Evolutionary conservation across 64 coral and sea anemone genomes (phyloP), one percentile per base, ranked within the genome.

Genomic region (Stylophora pistillata): DNA sequence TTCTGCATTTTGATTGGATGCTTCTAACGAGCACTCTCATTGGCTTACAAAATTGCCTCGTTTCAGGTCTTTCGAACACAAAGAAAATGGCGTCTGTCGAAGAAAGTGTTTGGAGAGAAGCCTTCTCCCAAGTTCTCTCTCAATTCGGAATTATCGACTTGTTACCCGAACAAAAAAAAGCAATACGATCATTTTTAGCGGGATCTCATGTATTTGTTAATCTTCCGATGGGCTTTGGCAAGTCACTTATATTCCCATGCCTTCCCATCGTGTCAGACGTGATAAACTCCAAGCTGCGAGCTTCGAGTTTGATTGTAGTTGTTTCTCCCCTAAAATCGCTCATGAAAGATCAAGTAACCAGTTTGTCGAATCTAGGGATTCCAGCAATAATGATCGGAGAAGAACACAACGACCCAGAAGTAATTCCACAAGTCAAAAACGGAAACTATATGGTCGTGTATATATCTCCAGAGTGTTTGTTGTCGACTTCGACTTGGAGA

Each of bases 341-440:
- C 3, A 87, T 87, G 71, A 27, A 87, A 55, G 89, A 86, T 64
- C 89, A 91, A 69, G 54, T 86, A 25, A 20, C 20, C 10, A 53
- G 31, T 77, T 47, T 92, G 6, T 68, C 20, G 52, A 86, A 64
- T 64, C 28, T 85, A 14, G 89, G 89, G 26, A 56, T 86, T 55
- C 81, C 89, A 29, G 79, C 81, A 11, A 52, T 86, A 14, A 32
- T 81, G 20, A 91, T 85, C 25, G 55, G 25, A 4, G 80, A 91
- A 21, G 72, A 91, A 30, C n/a, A n/a, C n/a, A 73, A 86, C 10
- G 79, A 91, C 59, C 71, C 79, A 5, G 72, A 86, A 41, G 86
- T 86, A 3, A 78, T 91, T 13, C 89, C 85, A 32, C 89, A 91
- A 61, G 73, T 91, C 26, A 54, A 85, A 47, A 91, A 91, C 77